Conservation (phyloP, 1,140 invertebrate species). For the Prorops nasuta region DNA sequence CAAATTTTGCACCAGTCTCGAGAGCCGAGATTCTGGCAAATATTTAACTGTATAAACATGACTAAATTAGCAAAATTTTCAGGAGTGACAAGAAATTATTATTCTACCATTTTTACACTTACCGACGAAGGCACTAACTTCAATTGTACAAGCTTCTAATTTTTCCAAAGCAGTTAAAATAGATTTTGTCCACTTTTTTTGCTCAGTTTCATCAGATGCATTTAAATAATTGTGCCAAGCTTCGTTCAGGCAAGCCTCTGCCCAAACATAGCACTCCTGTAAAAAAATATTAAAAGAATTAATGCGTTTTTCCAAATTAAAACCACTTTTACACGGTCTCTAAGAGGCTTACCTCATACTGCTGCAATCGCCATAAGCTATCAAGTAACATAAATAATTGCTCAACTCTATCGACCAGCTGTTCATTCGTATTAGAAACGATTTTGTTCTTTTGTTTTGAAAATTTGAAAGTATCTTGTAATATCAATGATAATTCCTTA, state of each 20-base stretch:
- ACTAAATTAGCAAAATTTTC: too few relatives aligned
- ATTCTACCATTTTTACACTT: slow-evolving; percentile 21
- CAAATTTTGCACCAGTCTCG: slow-evolving; percentile 72
- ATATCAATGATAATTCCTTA: slow-evolving; percentile 63
- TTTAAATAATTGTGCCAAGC: slow-evolving; percentile 61
- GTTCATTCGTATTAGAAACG: slow-evolving; percentile 31
- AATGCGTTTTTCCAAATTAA: too few relatives aligned
- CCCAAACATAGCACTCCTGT: slow-evolving; percentile 74
- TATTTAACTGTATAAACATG: slow-evolving; percentile 55
- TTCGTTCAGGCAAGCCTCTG: slow-evolving; percentile 69
- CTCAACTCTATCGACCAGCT: slow-evolving; percentile 55
- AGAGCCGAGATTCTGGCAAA: slow-evolving; percentile 57
- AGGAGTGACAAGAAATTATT: slow-evolving; percentile 5
- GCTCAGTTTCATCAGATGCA: slow-evolving; percentile 52
- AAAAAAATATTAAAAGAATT: too few relatives aligned
- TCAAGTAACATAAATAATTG: slow-evolving; percentile 70
- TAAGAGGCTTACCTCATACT: slow-evolving; percentile 54
- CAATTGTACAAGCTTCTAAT: slow-evolving; percentile 65
- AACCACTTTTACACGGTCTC: too few relatives aligned
- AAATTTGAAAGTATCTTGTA: slow-evolving; percentile 65
- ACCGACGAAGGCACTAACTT: slow-evolving; percentile 59
- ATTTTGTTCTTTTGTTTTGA: slow-evolving; percentile 42
- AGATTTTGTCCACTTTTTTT: slow-evolving; percentile 64
- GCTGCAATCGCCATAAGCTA: slow-evolving; percentile 64
- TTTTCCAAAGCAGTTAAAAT: slow-evolving; percentile 68